Evolutionary conservation across 37 sponge, comb jelly and placozoan species (phyloP).

Genomic region (Chondrosia reniformis): DNA sequence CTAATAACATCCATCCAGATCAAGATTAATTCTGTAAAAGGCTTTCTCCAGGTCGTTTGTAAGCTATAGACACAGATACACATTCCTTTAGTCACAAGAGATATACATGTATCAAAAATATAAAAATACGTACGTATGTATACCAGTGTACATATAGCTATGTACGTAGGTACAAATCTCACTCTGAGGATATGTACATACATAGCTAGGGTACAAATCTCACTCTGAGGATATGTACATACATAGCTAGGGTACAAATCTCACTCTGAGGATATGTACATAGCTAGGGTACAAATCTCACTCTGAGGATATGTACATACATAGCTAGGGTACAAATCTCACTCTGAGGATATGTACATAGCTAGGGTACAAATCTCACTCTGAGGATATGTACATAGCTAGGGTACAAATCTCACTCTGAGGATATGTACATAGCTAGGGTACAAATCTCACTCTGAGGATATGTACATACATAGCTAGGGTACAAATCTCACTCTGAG

Average conservation of each 20-base stretch:
- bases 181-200: background rate
- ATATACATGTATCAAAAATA: background rate
- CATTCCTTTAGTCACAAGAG: background rate
- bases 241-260: background rate
- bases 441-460: background rate
- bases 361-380: background rate
- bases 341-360: background rate
- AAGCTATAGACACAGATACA: constrained; percentile 9
- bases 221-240: background rate
- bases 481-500: constrained; percentile 58
- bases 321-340: background rate
- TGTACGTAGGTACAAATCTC: background rate
- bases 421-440: background rate
- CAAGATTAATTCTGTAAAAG: constrained; percentile 46
- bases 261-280: constrained; percentile 66
- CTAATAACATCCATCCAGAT: constrained; percentile 74
- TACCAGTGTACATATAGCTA: background rate
- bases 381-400: background rate
- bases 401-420: background rate
- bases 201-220: background rate
- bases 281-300: too few relatives aligned
- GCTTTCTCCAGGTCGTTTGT: constrained; percentile 71
- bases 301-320: constrained; percentile 63
- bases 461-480: background rate
- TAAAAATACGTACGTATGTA: background rate